phyloP scores from a whole-genome alignment of 2,113 vertebrate species.

The Charadrius vociferus region DNA sequence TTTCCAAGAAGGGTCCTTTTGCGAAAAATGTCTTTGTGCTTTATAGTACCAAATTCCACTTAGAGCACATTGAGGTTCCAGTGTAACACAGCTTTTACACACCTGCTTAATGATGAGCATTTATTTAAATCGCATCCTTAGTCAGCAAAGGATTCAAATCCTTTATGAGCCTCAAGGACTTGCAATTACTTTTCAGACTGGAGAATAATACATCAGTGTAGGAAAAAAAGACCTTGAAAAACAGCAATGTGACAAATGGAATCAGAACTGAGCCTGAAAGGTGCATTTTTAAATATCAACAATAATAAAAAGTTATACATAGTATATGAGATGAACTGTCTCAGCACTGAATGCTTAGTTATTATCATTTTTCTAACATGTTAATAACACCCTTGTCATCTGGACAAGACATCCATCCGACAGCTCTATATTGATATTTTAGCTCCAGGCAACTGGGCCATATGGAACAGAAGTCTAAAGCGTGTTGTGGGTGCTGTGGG shows the following conservation, averaged over 20 bases:
- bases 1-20: not conserved
- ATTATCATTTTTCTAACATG: not conserved
- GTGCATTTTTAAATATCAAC: not conserved
- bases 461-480: not conserved
- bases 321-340: not conserved
- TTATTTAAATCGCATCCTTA: slow-evolving; percentile 8
- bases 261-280: not conserved
- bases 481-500: not conserved
- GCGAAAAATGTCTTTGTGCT: not conserved
- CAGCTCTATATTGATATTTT: not conserved
- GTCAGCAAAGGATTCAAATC: slow-evolving; percentile 38
- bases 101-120: not conserved
- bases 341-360: not conserved
- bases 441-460: not conserved
- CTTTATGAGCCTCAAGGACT: not conserved
- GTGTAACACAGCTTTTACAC: not conserved
- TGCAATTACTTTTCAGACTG: slow-evolving; percentile 8
- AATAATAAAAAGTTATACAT: not conserved
- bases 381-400: not conserved
- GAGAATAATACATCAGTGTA: not conserved
- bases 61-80: not conserved
- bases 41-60: not conserved
- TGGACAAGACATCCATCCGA: not conserved
- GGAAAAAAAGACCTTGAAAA: slow-evolving; percentile 17
- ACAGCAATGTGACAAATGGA: not conserved